These are phyloP conservation scores for Drosophila parvula DNA, from an alignment of 1,140 invertebrate genomes.

Conservation along the genomic window DNA sequence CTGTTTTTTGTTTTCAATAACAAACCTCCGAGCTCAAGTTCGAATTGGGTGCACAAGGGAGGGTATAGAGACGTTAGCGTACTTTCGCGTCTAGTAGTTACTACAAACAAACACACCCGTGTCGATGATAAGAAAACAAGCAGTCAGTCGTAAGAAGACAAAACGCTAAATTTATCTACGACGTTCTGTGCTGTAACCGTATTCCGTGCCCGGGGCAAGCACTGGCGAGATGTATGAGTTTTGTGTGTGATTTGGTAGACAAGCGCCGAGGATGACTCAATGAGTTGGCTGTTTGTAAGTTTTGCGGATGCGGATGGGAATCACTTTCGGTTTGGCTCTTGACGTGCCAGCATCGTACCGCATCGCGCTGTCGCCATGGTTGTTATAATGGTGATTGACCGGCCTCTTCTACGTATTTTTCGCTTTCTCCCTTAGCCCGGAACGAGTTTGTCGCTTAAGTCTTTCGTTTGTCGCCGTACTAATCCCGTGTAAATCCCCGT, in stretches of 20 bases:
- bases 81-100: not conserved
- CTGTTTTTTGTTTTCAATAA: not conserved
- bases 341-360: slow-evolving; percentile 17
- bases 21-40: not conserved
- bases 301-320: slow-evolving; percentile 34
- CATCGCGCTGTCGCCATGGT: slow-evolving; percentile 34
- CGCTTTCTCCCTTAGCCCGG: slow-evolving; percentile 7
- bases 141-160: slow-evolving; percentile 27
- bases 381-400: slow-evolving; percentile 53
- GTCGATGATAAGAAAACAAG: slow-evolving; percentile 48
- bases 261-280: slow-evolving; percentile 21
- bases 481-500: slow-evolving; percentile 16
- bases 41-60: not conserved
- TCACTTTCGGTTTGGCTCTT: slow-evolving; percentile 41
- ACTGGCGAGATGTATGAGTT: slow-evolving; percentile 10
- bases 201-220: not conserved
- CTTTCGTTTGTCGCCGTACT: slow-evolving; percentile 49
- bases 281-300: not conserved
- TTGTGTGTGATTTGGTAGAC: slow-evolving; percentile 22
- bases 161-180: slow-evolving; percentile 31
- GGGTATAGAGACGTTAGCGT: not conserved
- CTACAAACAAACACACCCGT: slow-evolving; percentile 34
- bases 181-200: slow-evolving; percentile 34
- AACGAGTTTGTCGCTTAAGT: slow-evolving; percentile 68
- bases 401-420: not conserved